These are phyloP conservation scores for Rhadinocentrus ornatus DNA, from an alignment of 2,797 vertebrate species.

Conservation along the genomic window DNA sequence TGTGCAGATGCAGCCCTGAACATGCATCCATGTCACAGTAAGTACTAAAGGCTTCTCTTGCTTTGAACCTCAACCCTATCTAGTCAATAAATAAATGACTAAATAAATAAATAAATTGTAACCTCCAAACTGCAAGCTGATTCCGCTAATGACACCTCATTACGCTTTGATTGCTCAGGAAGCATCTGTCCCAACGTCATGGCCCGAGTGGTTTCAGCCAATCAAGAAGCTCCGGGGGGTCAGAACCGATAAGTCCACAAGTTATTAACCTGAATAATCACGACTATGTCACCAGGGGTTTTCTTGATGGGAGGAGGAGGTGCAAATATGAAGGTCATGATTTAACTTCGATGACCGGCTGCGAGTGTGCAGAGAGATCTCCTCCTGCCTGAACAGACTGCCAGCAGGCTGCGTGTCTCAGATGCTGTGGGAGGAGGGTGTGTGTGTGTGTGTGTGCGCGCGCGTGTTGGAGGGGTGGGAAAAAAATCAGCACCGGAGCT, in stretches of 20 bases:
- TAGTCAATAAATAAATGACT: background rate
- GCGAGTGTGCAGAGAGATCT: constrained; percentile 43
- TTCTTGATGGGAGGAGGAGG: background rate
- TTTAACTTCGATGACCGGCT: constrained; percentile 52
- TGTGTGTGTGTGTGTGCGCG: background rate
- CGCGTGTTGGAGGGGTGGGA: background rate
- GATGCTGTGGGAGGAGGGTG: constrained; percentile 46
- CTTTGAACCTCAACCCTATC: background rate
- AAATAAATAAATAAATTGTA: background rate
- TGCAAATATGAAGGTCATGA: constrained; percentile 42
- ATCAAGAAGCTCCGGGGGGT: constrained; percentile 51
- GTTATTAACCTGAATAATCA: constrained; percentile 62
- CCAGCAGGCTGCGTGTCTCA: constrained; percentile 33
- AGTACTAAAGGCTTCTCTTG: background rate
- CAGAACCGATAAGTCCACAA: constrained; percentile 40
- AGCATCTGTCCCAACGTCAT: constrained; percentile 60
- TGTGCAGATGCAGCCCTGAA: background rate
- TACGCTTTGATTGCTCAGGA: constrained; percentile 34
- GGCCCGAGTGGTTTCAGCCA: constrained; percentile 49
- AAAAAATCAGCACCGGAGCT: constrained; percentile 84
- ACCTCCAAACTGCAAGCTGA: constrained; percentile 3
- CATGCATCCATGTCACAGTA: background rate
- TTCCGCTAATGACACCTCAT: background rate
- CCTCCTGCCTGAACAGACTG: constrained; percentile 32
- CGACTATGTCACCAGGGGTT: constrained; percentile 18